phyloP scores from a whole-genome alignment of 2,113 vertebrate genomes.

The Sceloporus tristichus region DNA sequence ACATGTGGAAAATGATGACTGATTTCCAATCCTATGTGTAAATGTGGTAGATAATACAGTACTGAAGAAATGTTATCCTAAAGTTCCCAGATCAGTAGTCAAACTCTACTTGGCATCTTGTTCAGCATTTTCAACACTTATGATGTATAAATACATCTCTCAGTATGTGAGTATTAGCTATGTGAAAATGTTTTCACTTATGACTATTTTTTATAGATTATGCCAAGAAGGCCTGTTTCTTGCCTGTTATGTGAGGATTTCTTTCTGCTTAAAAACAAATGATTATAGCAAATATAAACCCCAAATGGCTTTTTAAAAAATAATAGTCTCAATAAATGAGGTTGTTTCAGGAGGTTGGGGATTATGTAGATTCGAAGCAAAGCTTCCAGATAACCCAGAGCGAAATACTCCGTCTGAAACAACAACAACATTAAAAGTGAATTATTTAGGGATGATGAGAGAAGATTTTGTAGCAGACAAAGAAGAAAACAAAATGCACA shows the following conservation, averaged over 20 bases:
- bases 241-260: not conserved
- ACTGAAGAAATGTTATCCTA: not conserved
- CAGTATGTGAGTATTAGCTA: not conserved
- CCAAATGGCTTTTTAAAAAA: no score
- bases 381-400: no score
- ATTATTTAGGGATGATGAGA: no score
- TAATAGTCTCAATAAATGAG: no score
- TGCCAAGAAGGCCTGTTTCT: not conserved
- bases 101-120: not conserved
- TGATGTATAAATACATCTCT: not conserved
- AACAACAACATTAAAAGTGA: no score
- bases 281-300: no score
- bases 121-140: not conserved
- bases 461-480: no score
- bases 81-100: not conserved
- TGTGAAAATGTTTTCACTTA: not conserved
- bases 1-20: slow-evolving; percentile 6
- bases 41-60: not conserved
- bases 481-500: no score
- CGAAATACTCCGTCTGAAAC: no score
- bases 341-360: no score
- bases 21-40: not conserved
- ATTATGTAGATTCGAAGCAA: no score
- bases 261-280: not conserved
- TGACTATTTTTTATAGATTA: not conserved